Base-by-base conservation (phyloP, 2,113 vertebrate genomes). In the Lagopus muta region DNA sequence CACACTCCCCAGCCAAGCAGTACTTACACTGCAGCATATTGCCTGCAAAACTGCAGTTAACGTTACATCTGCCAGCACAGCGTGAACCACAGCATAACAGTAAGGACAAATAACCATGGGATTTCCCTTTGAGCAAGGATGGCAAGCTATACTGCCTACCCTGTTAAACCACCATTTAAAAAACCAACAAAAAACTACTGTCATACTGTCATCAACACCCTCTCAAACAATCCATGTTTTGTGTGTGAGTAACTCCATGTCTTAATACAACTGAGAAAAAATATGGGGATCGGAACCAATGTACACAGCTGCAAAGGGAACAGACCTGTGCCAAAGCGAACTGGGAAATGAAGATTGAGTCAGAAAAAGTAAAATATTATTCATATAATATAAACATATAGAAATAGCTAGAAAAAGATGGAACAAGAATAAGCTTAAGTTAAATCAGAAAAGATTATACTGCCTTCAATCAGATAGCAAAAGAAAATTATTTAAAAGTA, bases 31-130 rank as follows among this genome's bases (percentile, higher is more conserved):
- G 66, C 75, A 5, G 3, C 13, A n/a, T 18, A 77, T 32, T 47
- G 62, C 83, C 74, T 88, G 62, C 66, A 93, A 42, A 93, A 58
- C 27, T 52, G 78, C 55, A 66, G 62, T 66, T 95, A 78, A 32
- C 0, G 0, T 62, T 66, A 60, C 50, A 12, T 11, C 1, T 74
- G 58, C n/a, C 55, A 58, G 61, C 62, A 71, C 77, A 24, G 30
- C 30, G 38, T 50, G 94, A 94, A 65, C 27, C 22, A 58, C 3
- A 36, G 40, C 3, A 22, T n/a, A 77, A 88, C 57, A 79, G 32
- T 55, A 89, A 77, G 71, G 32, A 79, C 82, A 73, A 88, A 42
- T 12, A 87, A 66, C 45, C n/a, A 34, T 8, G 12, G 4, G 3
- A 67, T 48, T 54, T 58, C 65, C 62, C 78, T 62, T 64, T 27